Base-by-base conservation (phyloP, 2,797 vertebrate species). In the Cottoperca gobio region DNA sequence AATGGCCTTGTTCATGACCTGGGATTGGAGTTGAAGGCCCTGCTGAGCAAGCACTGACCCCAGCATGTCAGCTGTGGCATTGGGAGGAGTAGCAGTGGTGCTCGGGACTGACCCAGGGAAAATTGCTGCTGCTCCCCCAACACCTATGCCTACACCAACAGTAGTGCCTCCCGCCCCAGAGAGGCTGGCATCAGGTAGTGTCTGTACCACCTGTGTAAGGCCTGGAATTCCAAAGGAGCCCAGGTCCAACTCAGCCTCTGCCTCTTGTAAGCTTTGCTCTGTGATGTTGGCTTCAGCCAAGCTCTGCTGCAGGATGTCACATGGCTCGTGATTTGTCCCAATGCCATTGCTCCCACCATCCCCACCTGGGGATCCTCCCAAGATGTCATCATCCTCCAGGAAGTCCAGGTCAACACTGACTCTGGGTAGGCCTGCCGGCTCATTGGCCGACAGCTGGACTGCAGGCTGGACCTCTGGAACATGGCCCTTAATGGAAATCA, bases 251-350 rank as follows among this genome's bases (percentile, higher is more conserved):
- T 99, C 98, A 0, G 96, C 97, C 59, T 99, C 97, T 0, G 97
- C 97, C 87, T 99, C 97, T 86, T 95, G 95, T 73, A 99, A 86
- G 1, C 97, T 99, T 90, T 99, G 98, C 86, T 98, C 97, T 0
- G 97, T 99, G 94, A 99, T 99, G 91, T 99, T 99, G 76, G 97
- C 97, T 89, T 99, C 97, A 0, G 97, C 97, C 79, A 99, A 90
- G 86, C 97, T 98, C 95, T 98, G 97, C 90, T 99, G 97, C 31
- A 99, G 95, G 91, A 99, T 99, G 94, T 99, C 97, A 19, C 97
- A 99, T 1, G 97, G 96, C 62, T 97, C 97, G 0, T 97, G 86
- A 43, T 94, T 96, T 0, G 93, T 84, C 11, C 94, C 96, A 7
- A 95, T 89, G 23, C 94, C 90, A 4, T 96, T 92, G 64, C 91